Evolutionary conservation across 92 coral and sea anemone species (phyloP), one percentile per base, ranked within the genome.

Genomic region (Blastomussa wellsi): DNA sequence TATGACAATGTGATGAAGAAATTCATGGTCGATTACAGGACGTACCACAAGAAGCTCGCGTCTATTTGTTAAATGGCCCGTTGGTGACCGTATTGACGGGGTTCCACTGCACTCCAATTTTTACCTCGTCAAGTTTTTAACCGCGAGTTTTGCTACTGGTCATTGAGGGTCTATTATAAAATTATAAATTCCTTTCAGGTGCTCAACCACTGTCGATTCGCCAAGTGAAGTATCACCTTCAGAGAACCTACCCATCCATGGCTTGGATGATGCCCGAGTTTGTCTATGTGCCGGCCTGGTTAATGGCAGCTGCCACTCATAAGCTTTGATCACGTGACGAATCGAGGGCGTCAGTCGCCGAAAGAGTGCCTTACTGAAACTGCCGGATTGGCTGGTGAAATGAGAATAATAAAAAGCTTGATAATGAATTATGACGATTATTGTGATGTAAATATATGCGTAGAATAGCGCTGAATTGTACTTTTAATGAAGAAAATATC

Each of bases 191-290:
- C 33, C 51, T 71, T 66, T 37, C 79, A 95, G 98, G 94, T 9
- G 72, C n/a, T 41, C 93, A 82, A 41, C 98, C 92, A 36, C 33
- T 92, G 83, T 95, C 98, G 41, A 72, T 94, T 74, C 94, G 98
- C 52, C 98, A 95, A 77, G 69, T 92, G 65, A 95, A 95, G 79
- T 82, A 52, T 42, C 47, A 89, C 70, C 77, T 90, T 41, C 76
- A 35, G 20, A 32, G 64, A 2, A 41, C 47, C 17, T 94, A 83
- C 76, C 94, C 98, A 0, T 88, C 92, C 78, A 28, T 90, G 24
- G 89, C 92, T 4, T 94, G 98, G 98, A 69, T 92, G 78, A 68
- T 92, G 39, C 98, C 98, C 32, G 95, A 94, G 60, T 95, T 88
- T 77, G 86, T 95, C 32, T 94, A 94, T 74, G 80, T 95, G 24